Conservation (phyloP, 2,113 vertebrate genomes). For the Thymallus thymallus region DNA sequence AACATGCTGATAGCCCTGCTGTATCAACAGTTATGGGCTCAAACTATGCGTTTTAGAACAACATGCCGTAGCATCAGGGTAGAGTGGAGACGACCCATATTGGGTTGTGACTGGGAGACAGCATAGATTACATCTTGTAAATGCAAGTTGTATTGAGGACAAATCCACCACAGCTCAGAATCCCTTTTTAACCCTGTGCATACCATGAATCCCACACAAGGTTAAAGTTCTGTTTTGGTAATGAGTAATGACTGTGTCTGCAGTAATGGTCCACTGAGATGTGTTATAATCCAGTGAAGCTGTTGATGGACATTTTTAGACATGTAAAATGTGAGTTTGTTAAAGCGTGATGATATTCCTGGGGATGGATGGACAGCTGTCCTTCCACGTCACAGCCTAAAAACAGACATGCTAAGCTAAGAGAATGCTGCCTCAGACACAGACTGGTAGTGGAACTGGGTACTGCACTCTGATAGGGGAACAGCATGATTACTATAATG, state of each 20-base stretch:
- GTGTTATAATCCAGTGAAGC: conserved; percentile 7
- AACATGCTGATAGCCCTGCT: no score
- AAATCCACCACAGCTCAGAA: background rate
- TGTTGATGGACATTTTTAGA: conserved; percentile 5
- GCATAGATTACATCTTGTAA: no score
- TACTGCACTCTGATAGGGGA: background rate
- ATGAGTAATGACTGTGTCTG: background rate
- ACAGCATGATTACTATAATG: background rate
- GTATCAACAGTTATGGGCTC: no score
- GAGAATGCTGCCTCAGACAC: conserved; percentile 20
- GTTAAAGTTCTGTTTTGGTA: background rate
- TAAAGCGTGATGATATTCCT: conserved; percentile 24
- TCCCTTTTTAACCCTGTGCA: background rate
- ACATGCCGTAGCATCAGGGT: no score
- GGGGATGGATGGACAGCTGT: conserved; percentile 33
- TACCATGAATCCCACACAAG: background rate
- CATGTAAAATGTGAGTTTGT: conserved; percentile 6
- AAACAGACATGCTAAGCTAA: conserved; percentile 49
- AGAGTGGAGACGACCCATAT: no score
- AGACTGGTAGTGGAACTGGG: conserved; percentile 1
- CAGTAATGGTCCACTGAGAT: background rate
- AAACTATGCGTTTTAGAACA: no score
- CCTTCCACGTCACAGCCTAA: conserved; percentile 24
- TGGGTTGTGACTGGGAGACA: no score
- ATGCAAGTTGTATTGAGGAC: no score